A percentile compares a stretch with the other conserved stretches of the same genome.
phyloP scores from a whole-genome alignment of 2,888 invertebrate species.

The Merodon equestris region DNA sequence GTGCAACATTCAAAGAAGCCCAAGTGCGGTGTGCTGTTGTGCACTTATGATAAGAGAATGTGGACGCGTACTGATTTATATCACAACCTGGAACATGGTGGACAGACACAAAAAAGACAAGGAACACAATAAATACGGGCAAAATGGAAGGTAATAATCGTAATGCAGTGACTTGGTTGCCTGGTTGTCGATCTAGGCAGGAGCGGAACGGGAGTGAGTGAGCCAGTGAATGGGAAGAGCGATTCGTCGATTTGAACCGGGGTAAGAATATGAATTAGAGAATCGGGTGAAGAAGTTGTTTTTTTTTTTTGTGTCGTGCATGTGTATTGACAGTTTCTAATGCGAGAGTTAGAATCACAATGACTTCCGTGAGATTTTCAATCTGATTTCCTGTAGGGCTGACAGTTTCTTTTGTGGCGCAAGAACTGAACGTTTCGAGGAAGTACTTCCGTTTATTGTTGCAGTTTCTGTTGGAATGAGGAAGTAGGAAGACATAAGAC shows the following conservation, averaged over 20 bases:
- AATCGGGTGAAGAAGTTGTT: neutral
- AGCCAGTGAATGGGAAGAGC: slow-evolving; percentile 24
- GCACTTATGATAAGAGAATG: slow-evolving; percentile 67
- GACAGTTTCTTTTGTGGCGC: slow-evolving; percentile 50
- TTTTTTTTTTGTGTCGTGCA: slow-evolving; percentile 25
- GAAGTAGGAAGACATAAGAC: too few species aligned
- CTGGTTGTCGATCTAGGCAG: too few species aligned
- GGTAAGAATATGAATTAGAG: slow-evolving; percentile 67
- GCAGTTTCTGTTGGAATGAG: slow-evolving; percentile 11
- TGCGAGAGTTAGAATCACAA: slow-evolving; percentile 44
- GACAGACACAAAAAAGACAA: slow-evolving; percentile 44
- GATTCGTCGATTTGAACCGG: slow-evolving; percentile 61
- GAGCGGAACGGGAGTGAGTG: too few species aligned
- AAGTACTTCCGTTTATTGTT: slow-evolving; percentile 58
- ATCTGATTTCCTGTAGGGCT: slow-evolving; percentile 63
- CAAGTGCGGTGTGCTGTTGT: slow-evolving; percentile 10
- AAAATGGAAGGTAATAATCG: slow-evolving; percentile 43
- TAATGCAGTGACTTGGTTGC: slow-evolving; percentile 28
- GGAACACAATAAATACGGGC: slow-evolving; percentile 52
- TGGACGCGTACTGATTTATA: slow-evolving; percentile 68
- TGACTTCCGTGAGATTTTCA: slow-evolving; percentile 67
- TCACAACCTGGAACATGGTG: slow-evolving; percentile 54
- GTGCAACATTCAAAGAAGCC: slow-evolving; percentile 66
- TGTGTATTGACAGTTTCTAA: slow-evolving; percentile 47
- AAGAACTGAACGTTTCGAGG: slow-evolving; percentile 38